A percentile compares a stretch with the other conserved stretches of the same genome.
These are phyloP conservation scores for Cancer borealis DNA, from an alignment of 2,888 invertebrate species.

Conservation along the genomic window DNA sequence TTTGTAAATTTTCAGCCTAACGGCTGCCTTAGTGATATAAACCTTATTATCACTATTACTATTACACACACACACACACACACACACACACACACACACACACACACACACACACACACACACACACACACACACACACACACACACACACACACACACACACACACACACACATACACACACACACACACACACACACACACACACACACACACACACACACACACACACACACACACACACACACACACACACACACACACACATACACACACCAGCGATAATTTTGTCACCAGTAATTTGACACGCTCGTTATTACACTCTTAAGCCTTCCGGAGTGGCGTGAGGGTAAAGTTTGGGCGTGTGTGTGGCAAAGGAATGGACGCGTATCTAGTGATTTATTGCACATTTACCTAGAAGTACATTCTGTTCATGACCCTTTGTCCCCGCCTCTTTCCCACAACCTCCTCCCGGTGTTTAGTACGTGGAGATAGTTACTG, in stretches of 20 bases:
- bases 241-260: not conserved
- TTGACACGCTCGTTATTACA: conserved; percentile 4
- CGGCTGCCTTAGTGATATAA: too few species aligned
- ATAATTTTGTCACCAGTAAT: not conserved
- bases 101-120: not conserved
- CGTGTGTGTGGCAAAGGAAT: not conserved
- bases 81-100: conserved; percentile 38
- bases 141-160: conserved; percentile 18
- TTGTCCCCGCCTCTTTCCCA: too few species aligned
- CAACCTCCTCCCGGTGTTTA: not conserved
- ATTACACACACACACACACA: conserved; percentile 16
- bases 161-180: not conserved
- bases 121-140: conserved; percentile 47
- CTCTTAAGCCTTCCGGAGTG: not conserved
- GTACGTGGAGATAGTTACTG: conserved; percentile 12
- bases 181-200: conserved; percentile 49
- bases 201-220: conserved; percentile 51
- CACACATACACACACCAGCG: conserved; percentile 39
- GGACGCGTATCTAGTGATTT: not conserved
- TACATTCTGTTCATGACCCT: conserved; percentile 6
- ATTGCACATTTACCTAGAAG: not conserved
- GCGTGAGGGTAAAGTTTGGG: not conserved
- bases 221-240: conserved; percentile 48
- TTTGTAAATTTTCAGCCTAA: too few species aligned
- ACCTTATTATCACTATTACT: too few species aligned